Conservation (phyloP, 2,888 invertebrate species). For the Fragum sueziense region DNA sequence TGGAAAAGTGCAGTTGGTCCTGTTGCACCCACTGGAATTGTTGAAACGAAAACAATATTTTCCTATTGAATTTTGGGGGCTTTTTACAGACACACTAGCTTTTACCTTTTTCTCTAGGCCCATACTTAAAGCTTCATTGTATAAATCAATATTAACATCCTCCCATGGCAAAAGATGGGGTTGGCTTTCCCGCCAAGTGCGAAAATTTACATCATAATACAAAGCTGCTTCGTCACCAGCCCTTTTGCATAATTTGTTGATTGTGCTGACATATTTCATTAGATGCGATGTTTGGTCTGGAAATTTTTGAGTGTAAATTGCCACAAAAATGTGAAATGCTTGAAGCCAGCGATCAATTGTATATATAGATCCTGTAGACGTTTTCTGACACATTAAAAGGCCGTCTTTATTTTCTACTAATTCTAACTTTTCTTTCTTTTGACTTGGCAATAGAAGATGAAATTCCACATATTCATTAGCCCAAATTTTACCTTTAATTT, state of each 20-base stretch:
- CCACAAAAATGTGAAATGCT: conserved; percentile 1
- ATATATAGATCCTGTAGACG: not conserved
- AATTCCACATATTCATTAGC: not conserved
- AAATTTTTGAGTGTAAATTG: not conserved
- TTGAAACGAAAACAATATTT: conserved; percentile 23
- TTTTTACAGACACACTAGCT: not conserved
- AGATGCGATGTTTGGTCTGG: not conserved
- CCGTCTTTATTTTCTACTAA: not conserved
- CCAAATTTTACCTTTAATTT: conserved; percentile 3
- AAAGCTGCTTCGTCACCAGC: not conserved
- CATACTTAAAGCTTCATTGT: conserved; percentile 20
- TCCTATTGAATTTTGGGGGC: not conserved
- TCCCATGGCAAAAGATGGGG: conserved; percentile 9
- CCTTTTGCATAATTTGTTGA: not conserved
- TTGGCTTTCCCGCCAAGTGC: not conserved
- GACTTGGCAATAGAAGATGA: not conserved
- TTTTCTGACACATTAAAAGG: not conserved
- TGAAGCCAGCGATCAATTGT: not conserved
- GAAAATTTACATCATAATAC: not conserved
- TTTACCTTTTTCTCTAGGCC: not conserved
- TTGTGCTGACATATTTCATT: not conserved
- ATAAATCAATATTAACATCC: not conserved
- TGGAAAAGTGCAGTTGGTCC: conserved; percentile 8
- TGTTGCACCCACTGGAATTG: conserved; percentile 18
- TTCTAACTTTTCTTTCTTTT: conserved; percentile 2